Evolutionary conservation across 2,113 vertebrate species (phyloP).

Genomic region (Podocnemis expansa): DNA sequence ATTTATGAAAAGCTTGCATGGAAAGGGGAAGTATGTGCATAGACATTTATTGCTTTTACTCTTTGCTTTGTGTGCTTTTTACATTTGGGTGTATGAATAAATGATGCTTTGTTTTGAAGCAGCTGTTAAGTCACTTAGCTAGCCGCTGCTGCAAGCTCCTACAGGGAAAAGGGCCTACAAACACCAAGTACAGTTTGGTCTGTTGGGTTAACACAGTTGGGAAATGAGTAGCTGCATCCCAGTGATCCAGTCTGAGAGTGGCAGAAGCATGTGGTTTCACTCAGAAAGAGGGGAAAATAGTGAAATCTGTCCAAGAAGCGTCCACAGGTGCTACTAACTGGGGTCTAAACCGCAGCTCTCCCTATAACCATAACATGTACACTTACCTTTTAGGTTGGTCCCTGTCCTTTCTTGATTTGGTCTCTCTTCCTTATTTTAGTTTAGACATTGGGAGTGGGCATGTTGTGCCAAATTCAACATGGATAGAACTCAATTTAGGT

Average conservation of each 20-base stretch:
- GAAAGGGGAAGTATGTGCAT: neutral
- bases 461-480: neutral
- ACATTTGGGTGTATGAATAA: neutral
- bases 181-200: neutral
- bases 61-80: neutral
- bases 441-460: neutral
- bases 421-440: neutral
- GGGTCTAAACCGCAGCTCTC: neutral
- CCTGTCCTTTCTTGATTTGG: neutral
- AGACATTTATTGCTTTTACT: neutral
- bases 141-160: neutral
- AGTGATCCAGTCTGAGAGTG: neutral
- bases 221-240: neutral
- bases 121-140: neutral
- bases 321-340: no score
- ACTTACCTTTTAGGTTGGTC: neutral
- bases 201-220: neutral
- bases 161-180: neutral
- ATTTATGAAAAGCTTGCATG: neutral
- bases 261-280: neutral
- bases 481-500: neutral
- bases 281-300: neutral
- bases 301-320: neutral
- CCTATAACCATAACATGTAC: neutral
- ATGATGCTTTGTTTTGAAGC: neutral